These are phyloP conservation scores for Scortum barcoo DNA, from an alignment of 2,113 vertebrate species.

Conservation along the genomic window DNA sequence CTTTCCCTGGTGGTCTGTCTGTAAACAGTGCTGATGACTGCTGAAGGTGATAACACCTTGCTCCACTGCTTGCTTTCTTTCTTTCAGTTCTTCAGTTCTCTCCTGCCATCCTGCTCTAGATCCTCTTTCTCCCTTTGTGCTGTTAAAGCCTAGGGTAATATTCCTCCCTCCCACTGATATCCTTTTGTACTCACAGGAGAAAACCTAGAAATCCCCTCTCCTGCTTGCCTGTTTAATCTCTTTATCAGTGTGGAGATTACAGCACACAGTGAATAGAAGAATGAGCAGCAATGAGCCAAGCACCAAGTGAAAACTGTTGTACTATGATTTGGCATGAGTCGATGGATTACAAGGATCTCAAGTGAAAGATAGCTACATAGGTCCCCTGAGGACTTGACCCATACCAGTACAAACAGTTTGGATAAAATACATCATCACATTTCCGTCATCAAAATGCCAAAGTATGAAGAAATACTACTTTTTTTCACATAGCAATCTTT, in stretches of 20 bases:
- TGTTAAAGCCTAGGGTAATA: constrained; percentile 57
- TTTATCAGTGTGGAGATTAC: constrained; percentile 81
- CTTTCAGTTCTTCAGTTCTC: constrained; percentile 8
- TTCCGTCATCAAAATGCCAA: background rate
- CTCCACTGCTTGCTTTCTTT: constrained; percentile 9
- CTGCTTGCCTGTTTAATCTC: constrained; percentile 81
- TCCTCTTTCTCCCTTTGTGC: background rate
- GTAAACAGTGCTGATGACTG: constrained; percentile 81
- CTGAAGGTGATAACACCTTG: constrained; percentile 68
- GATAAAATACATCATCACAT: background rate
- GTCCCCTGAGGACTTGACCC: constrained; percentile 7
- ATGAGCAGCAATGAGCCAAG: constrained; percentile 35
- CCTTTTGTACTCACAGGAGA: constrained; percentile 77
- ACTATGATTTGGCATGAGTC: constrained; percentile 25
- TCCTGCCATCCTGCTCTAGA: background rate
- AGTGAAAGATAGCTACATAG: constrained; percentile 6
- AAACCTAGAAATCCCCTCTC: constrained; percentile 76
- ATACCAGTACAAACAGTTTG: background rate
- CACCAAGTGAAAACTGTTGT: constrained; percentile 31
- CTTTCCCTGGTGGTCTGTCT: constrained; percentile 72
- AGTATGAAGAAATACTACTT: background rate
- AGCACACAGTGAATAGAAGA: constrained; percentile 63
- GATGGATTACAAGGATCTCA: constrained; percentile 45
- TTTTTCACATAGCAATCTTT: background rate
- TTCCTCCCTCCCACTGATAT: constrained; percentile 66